A percentile compares a stretch with the other conserved stretches of the same genome.
phyloP scores from a whole-genome alignment of 2,888 invertebrate genomes.

The Lasioglossum figueresi region DNA sequence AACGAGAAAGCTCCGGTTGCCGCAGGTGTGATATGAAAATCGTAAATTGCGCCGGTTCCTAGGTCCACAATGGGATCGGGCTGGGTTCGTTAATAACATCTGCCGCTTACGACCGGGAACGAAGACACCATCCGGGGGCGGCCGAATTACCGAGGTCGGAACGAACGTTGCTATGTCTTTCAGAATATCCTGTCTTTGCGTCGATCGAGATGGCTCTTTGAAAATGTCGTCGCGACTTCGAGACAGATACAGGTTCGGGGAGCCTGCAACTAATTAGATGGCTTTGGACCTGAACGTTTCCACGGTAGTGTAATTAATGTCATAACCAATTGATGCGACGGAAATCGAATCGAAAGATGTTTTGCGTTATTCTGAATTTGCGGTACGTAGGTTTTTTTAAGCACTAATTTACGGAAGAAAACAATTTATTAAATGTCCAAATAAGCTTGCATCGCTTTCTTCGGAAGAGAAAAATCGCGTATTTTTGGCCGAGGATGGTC shows the following conservation, averaged over 20 bases:
- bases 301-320: not conserved
- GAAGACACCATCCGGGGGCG: slow-evolving; percentile 14
- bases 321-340: not conserved
- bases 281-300: not conserved
- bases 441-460: not conserved
- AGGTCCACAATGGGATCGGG: slow-evolving; percentile 42
- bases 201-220: slow-evolving; percentile 3
- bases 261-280: not conserved
- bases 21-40: slow-evolving; percentile 60
- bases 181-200: slow-evolving; percentile 23
- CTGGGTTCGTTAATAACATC: slow-evolving; percentile 57
- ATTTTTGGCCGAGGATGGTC: not conserved
- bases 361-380: not conserved
- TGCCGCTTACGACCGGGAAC: slow-evolving; percentile 47
- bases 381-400: not conserved
- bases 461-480: not conserved
- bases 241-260: not conserved
- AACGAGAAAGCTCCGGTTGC: slow-evolving; percentile 35
- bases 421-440: not conserved
- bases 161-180: not conserved
- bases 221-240: slow-evolving; percentile 3
- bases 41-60: slow-evolving; percentile 48
- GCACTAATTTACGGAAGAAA: not conserved
- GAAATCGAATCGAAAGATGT: not conserved
- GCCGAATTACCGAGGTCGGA: slow-evolving; percentile 28